phyloP scores from a whole-genome alignment of 2,888 invertebrate species.

The Aromia moschata region DNA sequence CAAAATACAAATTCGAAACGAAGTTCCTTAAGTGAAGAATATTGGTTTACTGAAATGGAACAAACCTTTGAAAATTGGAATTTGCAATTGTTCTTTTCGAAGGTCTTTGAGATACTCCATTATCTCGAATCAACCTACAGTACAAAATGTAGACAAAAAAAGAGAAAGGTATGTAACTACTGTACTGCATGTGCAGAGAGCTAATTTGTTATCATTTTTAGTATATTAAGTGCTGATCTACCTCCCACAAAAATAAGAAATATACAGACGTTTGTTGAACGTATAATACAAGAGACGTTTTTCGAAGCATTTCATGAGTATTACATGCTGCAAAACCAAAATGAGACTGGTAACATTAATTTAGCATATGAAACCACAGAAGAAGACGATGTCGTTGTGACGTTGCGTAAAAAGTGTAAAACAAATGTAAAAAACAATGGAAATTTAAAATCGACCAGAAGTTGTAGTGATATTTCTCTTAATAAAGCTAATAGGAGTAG shows the following conservation, averaged over 20 bases:
- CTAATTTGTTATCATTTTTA: too few relatives aligned
- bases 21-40: slow-evolving; percentile 61
- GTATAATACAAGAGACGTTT: slow-evolving; percentile 58
- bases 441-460: slow-evolving; percentile 4
- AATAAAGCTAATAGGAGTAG: slow-evolving; percentile 26
- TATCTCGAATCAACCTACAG: slow-evolving; percentile 45
- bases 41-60: slow-evolving; percentile 65
- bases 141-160: slow-evolving; percentile 31
- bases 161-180: slow-evolving; percentile 36
- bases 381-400: slow-evolving; percentile 46
- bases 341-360: slow-evolving; percentile 50
- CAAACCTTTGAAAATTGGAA: slow-evolving; percentile 58
- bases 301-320: slow-evolving; percentile 60
- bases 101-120: slow-evolving; percentile 57
- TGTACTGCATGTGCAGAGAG: too few relatives aligned
- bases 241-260: slow-evolving; percentile 53
- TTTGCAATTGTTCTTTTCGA: slow-evolving; percentile 61
- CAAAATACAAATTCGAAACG: slow-evolving; percentile 48
- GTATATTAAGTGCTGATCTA: slow-evolving; percentile 46
- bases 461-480: slow-evolving; percentile 9
- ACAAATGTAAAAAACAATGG: slow-evolving; percentile 6
- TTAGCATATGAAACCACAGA: slow-evolving; percentile 52
- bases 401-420: slow-evolving; percentile 39
- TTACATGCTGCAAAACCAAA: slow-evolving; percentile 42
- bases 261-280: slow-evolving; percentile 58